Percentiles rank a stretch among this genome's conserved stretches.
These are phyloP conservation scores for Rhabdomys pumilio DNA, from an alignment of 2,797 vertebrate genomes.

Conservation along the genomic window DNA sequence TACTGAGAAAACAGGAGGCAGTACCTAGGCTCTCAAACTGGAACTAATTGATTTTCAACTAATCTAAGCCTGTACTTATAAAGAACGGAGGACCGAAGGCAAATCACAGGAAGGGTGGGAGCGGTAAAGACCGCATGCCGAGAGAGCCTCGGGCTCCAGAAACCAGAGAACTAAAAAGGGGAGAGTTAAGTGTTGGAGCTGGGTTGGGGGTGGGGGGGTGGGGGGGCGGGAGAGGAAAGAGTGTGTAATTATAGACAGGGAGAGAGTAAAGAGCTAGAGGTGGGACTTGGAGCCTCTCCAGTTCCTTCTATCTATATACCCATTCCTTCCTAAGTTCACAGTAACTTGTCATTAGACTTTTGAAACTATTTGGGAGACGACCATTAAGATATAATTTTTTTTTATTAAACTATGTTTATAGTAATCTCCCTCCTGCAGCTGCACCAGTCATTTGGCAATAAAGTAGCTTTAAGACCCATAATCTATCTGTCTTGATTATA, in stretches of 20 bases:
- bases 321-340: background rate
- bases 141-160: conserved; percentile 68
- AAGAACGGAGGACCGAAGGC: conserved; percentile 83
- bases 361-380: conserved; percentile 1
- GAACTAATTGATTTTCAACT: conserved; percentile 89
- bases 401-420: conserved; percentile 29
- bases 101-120: conserved; percentile 52
- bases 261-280: background rate
- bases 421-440: background rate
- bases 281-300: background rate
- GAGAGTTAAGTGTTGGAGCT: background rate
- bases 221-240: background rate
- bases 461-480: background rate
- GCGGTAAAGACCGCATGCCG: background rate
- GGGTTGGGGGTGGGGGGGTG: fast-evolving
- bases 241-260: background rate
- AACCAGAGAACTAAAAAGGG: conserved; percentile 22
- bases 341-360: background rate
- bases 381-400: background rate
- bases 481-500: background rate
- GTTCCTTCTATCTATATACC: too few relatives aligned
- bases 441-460: background rate
- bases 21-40: conserved; percentile 87
- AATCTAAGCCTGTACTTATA: conserved; percentile 79
- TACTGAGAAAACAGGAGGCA: conserved; percentile 84